A percentile compares a stretch with the other conserved stretches of the same genome.
Evolutionary conservation across 2,113 vertebrate genomes (phyloP).

Genomic region (Saguinus imperator): DNA sequence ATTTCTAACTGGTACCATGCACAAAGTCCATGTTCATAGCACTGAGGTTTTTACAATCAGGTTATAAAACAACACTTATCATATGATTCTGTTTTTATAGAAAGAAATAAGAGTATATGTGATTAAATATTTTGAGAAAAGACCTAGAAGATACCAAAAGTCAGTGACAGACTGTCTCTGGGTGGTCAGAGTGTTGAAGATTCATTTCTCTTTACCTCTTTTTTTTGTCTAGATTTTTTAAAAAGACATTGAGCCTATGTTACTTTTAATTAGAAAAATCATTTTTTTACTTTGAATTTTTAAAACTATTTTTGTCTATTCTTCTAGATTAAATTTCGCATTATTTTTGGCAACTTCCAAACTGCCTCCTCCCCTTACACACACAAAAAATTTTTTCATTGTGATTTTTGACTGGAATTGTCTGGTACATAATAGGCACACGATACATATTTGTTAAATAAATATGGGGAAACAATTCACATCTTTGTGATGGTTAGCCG

Average conservation of each 20-base stretch:
- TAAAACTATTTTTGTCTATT: conserved; percentile 21
- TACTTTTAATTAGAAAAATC: conserved; percentile 30
- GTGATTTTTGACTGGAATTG: conserved; percentile 34
- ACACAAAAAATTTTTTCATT: neutral
- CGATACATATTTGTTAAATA: conserved; percentile 19
- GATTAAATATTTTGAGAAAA: conserved; percentile 19
- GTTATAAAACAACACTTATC: neutral
- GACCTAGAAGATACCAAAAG: neutral
- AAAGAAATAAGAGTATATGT: neutral
- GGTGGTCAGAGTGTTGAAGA: neutral
- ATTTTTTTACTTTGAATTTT: neutral
- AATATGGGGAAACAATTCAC: conserved; percentile 22
- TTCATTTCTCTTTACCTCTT: conserved; percentile 23
- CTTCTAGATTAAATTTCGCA: conserved; percentile 22
- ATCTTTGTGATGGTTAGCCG: conserved; percentile 14
- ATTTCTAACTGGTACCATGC: neutral
- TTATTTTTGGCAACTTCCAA: conserved; percentile 22
- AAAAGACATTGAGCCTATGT: neutral
- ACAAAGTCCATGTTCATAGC: neutral
- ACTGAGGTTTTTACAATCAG: neutral
- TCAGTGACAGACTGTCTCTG: neutral
- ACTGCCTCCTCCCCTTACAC: neutral
- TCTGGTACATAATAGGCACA: neutral
- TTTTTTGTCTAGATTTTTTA: neutral
- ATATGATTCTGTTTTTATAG: neutral